These are phyloP conservation scores for Meiosimyza decipiens DNA, from an alignment of 2,888 invertebrate genomes.

Conservation along the genomic window DNA sequence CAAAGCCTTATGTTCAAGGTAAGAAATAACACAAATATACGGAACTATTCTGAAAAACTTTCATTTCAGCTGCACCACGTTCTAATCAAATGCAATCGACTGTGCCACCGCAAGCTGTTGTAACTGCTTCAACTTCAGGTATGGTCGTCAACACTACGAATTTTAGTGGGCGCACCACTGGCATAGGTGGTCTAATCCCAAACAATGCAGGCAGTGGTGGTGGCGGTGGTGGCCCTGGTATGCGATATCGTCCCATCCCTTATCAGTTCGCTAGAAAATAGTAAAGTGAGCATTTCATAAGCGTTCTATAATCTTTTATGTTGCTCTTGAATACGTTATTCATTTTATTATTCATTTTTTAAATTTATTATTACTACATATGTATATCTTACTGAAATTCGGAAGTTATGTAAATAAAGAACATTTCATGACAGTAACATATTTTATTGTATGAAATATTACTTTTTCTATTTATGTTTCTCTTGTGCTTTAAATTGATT, in stretches of 20 bases:
- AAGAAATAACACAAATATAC: constrained; percentile 17
- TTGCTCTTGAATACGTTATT: constrained; percentile 16
- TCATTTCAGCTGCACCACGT: constrained; percentile 55
- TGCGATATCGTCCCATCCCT: constrained; percentile 60
- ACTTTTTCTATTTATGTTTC: not conserved
- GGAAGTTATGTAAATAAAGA: constrained; percentile 3
- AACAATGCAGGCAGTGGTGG: constrained; percentile 55
- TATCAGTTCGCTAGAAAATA: constrained; percentile 64
- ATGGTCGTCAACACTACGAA: constrained; percentile 59
- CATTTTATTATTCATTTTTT: constrained; percentile 1
- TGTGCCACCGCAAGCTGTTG: constrained; percentile 60
- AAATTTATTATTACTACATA: not conserved
- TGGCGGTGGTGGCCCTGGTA: constrained; percentile 52
- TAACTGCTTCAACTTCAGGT: constrained; percentile 59
- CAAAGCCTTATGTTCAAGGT: constrained; percentile 64
- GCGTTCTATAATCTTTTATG: constrained; percentile 19
- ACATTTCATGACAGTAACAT: constrained; percentile 15
- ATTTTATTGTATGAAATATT: constrained; percentile 13
- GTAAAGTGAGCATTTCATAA: constrained; percentile 37
- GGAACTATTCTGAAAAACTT: not conserved
- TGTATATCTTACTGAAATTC: not conserved
- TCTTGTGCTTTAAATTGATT: not conserved
- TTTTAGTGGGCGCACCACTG: constrained; percentile 60
- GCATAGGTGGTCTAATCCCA: constrained; percentile 52
- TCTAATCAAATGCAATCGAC: constrained; percentile 61